Conservation (phyloP, 2,797 vertebrate species). For the Gouania willdenowi region DNA sequence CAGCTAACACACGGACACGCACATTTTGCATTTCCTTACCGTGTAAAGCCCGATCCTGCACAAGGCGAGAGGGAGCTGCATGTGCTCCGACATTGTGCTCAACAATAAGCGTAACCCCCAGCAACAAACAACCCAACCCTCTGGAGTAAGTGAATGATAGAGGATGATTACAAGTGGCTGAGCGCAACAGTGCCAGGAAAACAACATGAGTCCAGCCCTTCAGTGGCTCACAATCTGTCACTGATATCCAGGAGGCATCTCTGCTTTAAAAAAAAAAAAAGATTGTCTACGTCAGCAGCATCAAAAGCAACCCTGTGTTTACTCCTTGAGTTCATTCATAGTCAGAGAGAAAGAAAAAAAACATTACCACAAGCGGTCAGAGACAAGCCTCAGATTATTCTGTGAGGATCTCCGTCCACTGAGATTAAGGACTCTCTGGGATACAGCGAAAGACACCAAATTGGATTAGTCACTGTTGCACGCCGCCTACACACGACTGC, state of each 20-base stretch:
- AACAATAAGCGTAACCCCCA: conserved; percentile 74
- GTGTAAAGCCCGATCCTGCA: conserved; percentile 91
- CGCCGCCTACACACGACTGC: conserved; percentile 54
- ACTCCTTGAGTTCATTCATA: conserved; percentile 40
- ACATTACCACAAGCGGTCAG: conserved; percentile 27
- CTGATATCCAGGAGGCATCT: neutral
- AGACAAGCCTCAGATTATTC: conserved; percentile 55
- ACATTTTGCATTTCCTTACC: conserved; percentile 73
- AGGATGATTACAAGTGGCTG: conserved; percentile 55
- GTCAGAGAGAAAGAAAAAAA: conserved; percentile 46
- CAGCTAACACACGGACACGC: neutral
- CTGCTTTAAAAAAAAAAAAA: conserved; percentile 13
- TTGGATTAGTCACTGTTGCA: conserved; percentile 75
- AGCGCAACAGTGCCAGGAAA: conserved; percentile 45
- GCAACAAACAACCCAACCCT: conserved; percentile 75
- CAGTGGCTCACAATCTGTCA: conserved; percentile 2
- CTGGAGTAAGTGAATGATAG: conserved; percentile 63
- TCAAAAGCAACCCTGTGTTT: conserved; percentile 25
- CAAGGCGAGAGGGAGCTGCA: conserved; percentile 88
- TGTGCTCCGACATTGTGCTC: conserved; percentile 87
- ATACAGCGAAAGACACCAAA: conserved; percentile 74
- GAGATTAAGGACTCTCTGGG: conserved; percentile 69
- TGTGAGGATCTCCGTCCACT: conserved; percentile 44
- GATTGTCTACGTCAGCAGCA: conserved; percentile 13
- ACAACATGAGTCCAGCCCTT: conserved; percentile 39